A percentile compares a stretch with the other conserved stretches of the same genome.
These are phyloP conservation scores for Chlorospingus flavigularis DNA, from an alignment of 2,797 vertebrate species.

Conservation along the genomic window DNA sequence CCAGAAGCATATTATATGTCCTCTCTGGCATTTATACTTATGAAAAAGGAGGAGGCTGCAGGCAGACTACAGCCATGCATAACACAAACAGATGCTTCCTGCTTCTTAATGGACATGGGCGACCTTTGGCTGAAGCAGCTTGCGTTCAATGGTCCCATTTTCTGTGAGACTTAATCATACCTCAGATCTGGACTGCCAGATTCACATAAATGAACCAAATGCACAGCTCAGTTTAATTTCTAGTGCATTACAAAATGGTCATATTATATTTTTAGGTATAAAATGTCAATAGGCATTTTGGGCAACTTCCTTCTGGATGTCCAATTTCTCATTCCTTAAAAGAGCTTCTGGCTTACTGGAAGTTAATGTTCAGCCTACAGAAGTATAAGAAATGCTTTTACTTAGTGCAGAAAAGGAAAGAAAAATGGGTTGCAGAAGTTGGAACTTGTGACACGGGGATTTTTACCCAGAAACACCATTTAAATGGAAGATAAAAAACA, in stretches of 20 bases:
- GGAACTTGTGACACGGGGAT: not conserved
- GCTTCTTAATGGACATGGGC: slow-evolving; percentile 43
- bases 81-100: slow-evolving; percentile 62
- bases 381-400: slow-evolving; percentile 7
- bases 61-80: slow-evolving; percentile 20
- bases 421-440: not conserved
- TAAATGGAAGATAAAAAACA: slow-evolving; percentile 21
- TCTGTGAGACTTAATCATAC: slow-evolving; percentile 54
- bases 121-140: slow-evolving; percentile 50
- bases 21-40: slow-evolving; percentile 14
- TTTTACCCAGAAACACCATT: slow-evolving; percentile 9
- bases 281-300: slow-evolving; percentile 40
- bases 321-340: slow-evolving; percentile 19
- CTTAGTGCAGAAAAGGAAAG: not conserved
- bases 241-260: slow-evolving; percentile 18
- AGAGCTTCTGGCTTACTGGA: slow-evolving; percentile 6
- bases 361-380: slow-evolving; percentile 11
- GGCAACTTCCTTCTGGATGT: slow-evolving; percentile 30
- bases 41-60: slow-evolving; percentile 14
- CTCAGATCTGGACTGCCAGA: slow-evolving; percentile 24
- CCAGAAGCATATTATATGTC: not conserved
- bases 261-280: slow-evolving; percentile 50
- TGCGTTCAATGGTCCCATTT: slow-evolving; percentile 34
- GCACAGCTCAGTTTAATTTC: slow-evolving; percentile 17
- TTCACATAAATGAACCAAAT: slow-evolving; percentile 23